Evolutionary conservation across 1,140 invertebrate genomes (phyloP), one percentile per base, ranked within the genome.

Genomic region (Drosophila pallidifrons): DNA sequence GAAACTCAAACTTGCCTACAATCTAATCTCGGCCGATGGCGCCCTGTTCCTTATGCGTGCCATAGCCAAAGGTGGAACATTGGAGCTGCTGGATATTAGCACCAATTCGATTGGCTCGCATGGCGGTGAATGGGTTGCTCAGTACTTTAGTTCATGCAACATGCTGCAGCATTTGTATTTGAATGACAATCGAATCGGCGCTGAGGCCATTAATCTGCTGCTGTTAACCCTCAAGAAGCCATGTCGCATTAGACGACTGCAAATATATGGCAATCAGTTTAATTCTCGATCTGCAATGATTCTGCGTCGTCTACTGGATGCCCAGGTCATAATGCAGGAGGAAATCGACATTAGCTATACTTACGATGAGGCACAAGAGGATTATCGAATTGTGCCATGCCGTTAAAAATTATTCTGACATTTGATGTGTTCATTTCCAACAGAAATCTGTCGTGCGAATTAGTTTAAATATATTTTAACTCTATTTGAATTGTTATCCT

Each of bases 321-420:
- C 91, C 1, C 11, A 63, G 5, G 85, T 92, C 15, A 1, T 92
- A 16, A 30, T 8, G 1, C 85, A 87, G 15, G 52, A 70, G 7
- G 60, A 59, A 32, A 66, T 92, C 7, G 91, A 92, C 54, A 69
- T 92, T 6, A 87, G 66, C 4, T 79, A 52, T 32, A 76, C 73
- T 5, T 87, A 61, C 41, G 91, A 92, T 58, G 76, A 91, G 43
- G 58, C 10, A 0, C 7, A 66, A 4, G 15, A 69, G 8, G 55
- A 81, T 0, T 92, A 78, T 66, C 75, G 91, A 5, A 38, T 92
- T 10, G 65, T 92, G 38, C 90, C 90, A 0, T 90, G 75, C 78
- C 55, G 72, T 1, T 87, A 71, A 47, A 38, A 20, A 25, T 20
- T 43, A 41, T 41, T 57, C 4, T 38, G 35, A 3, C 8, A 38